Percentiles rank a stretch among this genome's conserved stretches.
Evolutionary conservation across 2,113 vertebrate genomes (phyloP).

Genomic region (Piprites chloris): DNA sequence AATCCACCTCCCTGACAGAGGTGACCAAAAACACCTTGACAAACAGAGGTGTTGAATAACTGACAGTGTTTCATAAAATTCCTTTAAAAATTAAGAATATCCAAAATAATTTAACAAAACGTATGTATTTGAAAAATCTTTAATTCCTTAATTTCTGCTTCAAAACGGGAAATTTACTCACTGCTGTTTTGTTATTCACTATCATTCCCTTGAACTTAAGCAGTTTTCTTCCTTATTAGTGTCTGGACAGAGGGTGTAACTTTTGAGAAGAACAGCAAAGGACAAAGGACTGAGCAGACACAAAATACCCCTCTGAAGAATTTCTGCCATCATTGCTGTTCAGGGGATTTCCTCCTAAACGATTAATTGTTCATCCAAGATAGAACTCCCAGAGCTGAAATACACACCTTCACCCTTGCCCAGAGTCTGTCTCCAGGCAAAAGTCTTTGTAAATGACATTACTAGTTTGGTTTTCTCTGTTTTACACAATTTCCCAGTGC

Average conservation of each 20-base stretch:
- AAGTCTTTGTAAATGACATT: neutral
- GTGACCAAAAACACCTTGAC: neutral
- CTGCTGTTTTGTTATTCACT: neutral
- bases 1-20: neutral
- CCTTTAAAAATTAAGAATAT: neutral
- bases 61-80: neutral
- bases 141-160: neutral
- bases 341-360: neutral
- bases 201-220: neutral
- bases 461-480: neutral
- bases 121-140: neutral
- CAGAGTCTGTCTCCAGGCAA: neutral
- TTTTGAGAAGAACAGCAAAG: neutral
- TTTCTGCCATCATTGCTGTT: neutral
- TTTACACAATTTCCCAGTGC: neutral
- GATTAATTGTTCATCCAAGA: neutral
- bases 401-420: neutral
- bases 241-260: neutral
- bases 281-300: neutral
- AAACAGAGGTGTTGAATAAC: neutral
- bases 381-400: neutral
- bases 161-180: neutral
- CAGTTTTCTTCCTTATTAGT: neutral
- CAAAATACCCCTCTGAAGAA: neutral
- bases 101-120: neutral